phyloP scores from a whole-genome alignment of 2,113 vertebrate genomes.

The Pogona vitticeps region DNA sequence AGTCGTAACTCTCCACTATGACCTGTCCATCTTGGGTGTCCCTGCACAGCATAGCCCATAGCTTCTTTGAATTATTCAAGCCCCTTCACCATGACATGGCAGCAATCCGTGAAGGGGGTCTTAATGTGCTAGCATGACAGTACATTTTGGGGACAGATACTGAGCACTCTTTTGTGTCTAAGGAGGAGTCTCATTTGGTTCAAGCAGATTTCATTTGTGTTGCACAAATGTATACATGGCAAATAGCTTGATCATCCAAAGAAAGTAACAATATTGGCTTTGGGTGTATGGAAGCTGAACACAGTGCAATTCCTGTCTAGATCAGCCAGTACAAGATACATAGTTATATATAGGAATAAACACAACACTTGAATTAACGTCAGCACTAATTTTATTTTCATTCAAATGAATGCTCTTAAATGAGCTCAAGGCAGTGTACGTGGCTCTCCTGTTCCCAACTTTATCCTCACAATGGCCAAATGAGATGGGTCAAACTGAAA shows the following conservation, averaged over 20 bases:
- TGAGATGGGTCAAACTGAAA: background rate
- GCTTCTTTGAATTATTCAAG: too few species aligned
- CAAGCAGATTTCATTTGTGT: rapidly evolving
- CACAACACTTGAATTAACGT: background rate
- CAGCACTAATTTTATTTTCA: background rate
- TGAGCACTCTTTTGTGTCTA: background rate
- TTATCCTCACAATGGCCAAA: background rate
- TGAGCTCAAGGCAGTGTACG: background rate
- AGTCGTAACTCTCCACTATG: too few species aligned
- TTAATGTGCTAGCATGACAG: background rate
- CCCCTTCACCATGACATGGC: too few species aligned
- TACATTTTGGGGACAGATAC: background rate
- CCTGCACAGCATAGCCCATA: too few species aligned
- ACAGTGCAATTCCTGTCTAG: background rate
- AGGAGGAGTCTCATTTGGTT: background rate
- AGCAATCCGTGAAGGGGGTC: too few species aligned
- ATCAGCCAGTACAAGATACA: background rate
- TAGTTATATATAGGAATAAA: background rate
- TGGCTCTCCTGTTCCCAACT: background rate
- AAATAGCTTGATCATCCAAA: background rate
- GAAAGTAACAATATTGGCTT: background rate
- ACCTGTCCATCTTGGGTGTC: too few species aligned
- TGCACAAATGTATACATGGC: background rate
- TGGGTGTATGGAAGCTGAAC: background rate
- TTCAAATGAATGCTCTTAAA: background rate